Conservation (phyloP, 2,888 invertebrate species). For the Spatulosminthurus flaviceps region DNA sequence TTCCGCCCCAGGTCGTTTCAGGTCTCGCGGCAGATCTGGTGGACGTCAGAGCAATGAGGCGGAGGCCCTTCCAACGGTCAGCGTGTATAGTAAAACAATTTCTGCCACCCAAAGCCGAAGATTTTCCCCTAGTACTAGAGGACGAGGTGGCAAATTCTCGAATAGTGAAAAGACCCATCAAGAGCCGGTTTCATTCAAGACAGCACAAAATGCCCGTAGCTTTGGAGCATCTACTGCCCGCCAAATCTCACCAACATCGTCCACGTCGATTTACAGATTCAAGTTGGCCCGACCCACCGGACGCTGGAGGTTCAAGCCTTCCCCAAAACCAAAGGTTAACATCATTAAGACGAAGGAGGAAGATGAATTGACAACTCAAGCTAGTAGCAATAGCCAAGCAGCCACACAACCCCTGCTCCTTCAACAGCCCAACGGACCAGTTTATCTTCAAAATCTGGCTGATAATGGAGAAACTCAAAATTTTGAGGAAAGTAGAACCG, state of each 20-base stretch:
- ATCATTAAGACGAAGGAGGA: constrained; percentile 63
- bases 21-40: constrained; percentile 50
- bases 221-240: constrained; percentile 43
- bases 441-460: constrained; percentile 53
- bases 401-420: constrained; percentile 35
- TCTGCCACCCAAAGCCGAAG: constrained; percentile 60
- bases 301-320: constrained; percentile 90
- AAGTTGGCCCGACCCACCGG: constrained; percentile 84
- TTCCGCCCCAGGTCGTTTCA: constrained; percentile 51
- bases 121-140: constrained; percentile 49
- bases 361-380: constrained; percentile 51
- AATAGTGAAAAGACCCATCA: constrained; percentile 30
- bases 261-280: constrained; percentile 73
- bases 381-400: constrained; percentile 44
- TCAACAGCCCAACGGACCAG: constrained; percentile 45
- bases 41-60: constrained; percentile 48
- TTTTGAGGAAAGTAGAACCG: constrained; percentile 60
- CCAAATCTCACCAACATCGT: constrained; percentile 57
- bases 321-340: constrained; percentile 83
- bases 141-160: constrained; percentile 40
- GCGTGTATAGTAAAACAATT: constrained; percentile 60
- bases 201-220: constrained; percentile 36
- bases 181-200: constrained; percentile 48
- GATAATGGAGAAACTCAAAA: constrained; percentile 53
- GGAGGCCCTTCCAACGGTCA: constrained; percentile 56